A percentile compares a stretch with the other conserved stretches of the same genome.
Conservation (phyloP, 64 coral and sea anemone species). For the Montipora efflorescens region DNA sequence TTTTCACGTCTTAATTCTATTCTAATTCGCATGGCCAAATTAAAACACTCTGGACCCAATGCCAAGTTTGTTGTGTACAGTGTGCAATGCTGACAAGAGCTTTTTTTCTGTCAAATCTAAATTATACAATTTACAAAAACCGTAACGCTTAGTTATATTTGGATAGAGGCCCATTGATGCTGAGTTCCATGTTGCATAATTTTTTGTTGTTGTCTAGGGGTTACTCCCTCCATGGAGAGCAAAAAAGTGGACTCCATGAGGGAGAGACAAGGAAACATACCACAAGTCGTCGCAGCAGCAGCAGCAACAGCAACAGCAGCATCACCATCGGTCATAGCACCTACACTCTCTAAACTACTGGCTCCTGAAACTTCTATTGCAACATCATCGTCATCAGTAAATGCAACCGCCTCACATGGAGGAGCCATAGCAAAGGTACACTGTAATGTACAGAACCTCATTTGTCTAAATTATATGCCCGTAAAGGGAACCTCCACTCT, state of each 20-base stretch:
- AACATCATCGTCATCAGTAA: slow-evolving; percentile 21
- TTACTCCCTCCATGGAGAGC: slow-evolving; percentile 87
- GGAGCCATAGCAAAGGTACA: slow-evolving; percentile 59
- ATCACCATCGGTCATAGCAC: slow-evolving; percentile 81
- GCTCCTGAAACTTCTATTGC: slow-evolving; percentile 33
- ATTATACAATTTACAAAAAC: no score
- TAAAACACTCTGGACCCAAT: no score
- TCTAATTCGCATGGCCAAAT: no score
- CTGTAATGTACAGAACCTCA: no score
- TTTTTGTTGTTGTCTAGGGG: slow-evolving; percentile 54
- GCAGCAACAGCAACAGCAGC: slow-evolving; percentile 52
- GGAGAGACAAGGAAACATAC: slow-evolving; percentile 65
- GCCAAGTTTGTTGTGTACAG: no score
- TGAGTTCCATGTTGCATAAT: neutral
- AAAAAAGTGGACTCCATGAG: slow-evolving; percentile 94
- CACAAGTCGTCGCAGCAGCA: slow-evolving; percentile 21
- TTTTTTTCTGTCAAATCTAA: no score
- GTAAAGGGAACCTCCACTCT: no score
- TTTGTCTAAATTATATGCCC: no score
- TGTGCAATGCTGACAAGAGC: no score
- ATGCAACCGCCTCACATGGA: slow-evolving; percentile 25
- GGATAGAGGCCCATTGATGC: no score
- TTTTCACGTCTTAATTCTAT: no score
- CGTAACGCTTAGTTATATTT: no score
- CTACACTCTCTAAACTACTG: slow-evolving; percentile 95